Evolutionary conservation across 2,113 vertebrate genomes (phyloP), one percentile per base, ranked within the genome.

Genomic region (Poeciliopsis prolifica): DNA sequence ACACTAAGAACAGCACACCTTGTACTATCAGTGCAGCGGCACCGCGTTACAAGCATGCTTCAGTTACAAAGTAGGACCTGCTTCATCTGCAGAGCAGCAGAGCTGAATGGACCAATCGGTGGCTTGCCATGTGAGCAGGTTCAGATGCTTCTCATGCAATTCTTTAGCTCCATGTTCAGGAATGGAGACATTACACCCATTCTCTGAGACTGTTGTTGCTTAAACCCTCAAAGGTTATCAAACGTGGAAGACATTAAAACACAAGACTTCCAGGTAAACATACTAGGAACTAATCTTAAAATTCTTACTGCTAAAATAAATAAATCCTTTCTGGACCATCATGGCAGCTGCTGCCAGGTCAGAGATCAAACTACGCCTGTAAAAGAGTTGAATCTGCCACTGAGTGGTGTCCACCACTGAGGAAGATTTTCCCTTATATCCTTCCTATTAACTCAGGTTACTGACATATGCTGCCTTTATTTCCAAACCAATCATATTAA

Each of bases 1-100:
- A 58, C 51, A 58, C 51, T 58, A 68, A 72, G 63, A 88, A 89
- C 79, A 75, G 30, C 42, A 74, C 77, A 80, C 78, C 67, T 83
- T 37, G 30, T 48, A 28, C 48, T 65, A 75, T 79, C 75, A 17
- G 24, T 4, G 1, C 61, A 28, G 33, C 13, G 4, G 10, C 26
- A 48, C 17, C 9, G 51, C 6, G 24, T n/a, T 58, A 58, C 51
- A 22, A 58, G 24, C 51, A 10, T 58, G 17, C 51, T 58, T 58
- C 51, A 58, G 51, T 58, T 58, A 58, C 7, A 22, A n/a, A 58
- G 17, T 10, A 8, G 24, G 19, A 1, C 22, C 24, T 58, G 19
- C 4, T 54, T 54, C 7, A 54, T 24, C 48, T 54, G 15, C 17
- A 54, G 19, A 42, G 48, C 19, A 22, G 48, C 48, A 54, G 48